Conservation (phyloP, 2,113 vertebrate genomes). For the Camelus bactrianus region DNA sequence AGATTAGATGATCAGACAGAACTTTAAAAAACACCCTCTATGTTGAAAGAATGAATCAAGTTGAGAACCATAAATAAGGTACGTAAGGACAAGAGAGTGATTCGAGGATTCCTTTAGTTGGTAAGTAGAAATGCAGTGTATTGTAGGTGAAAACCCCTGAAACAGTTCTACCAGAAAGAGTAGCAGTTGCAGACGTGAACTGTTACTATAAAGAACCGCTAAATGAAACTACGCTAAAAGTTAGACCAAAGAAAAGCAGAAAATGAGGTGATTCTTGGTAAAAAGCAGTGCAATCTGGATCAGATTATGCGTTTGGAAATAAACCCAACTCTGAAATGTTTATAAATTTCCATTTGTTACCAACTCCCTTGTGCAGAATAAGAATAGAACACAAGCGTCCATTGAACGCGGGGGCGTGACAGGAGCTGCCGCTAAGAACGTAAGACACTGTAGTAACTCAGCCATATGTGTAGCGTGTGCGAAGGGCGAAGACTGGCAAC, state of each 20-base stretch:
- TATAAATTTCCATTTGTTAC: neutral
- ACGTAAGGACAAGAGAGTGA: neutral
- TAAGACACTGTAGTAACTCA: neutral
- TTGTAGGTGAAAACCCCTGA: neutral
- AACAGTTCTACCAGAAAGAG: neutral
- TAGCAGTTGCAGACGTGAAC: neutral
- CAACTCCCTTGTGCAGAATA: neutral
- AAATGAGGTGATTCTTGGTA: neutral
- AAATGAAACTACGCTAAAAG: neutral
- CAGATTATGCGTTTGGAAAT: neutral
- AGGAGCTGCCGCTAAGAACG: neutral
- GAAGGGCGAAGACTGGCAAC: neutral
- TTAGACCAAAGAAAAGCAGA: neutral
- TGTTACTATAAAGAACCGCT: neutral
- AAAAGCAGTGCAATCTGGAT: neutral
- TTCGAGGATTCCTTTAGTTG: neutral
- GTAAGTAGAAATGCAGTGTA: neutral
- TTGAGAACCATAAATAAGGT: neutral
- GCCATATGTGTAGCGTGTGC: too few species aligned
- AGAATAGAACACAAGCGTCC: neutral
- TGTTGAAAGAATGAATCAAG: neutral
- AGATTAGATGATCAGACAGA: neutral
- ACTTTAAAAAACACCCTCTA: neutral
- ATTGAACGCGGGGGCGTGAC: too few species aligned
- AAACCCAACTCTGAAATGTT: neutral